Evolutionary conservation across 2,888 invertebrate species (phyloP).

Genomic region (Agonopterix arenella): DNA sequence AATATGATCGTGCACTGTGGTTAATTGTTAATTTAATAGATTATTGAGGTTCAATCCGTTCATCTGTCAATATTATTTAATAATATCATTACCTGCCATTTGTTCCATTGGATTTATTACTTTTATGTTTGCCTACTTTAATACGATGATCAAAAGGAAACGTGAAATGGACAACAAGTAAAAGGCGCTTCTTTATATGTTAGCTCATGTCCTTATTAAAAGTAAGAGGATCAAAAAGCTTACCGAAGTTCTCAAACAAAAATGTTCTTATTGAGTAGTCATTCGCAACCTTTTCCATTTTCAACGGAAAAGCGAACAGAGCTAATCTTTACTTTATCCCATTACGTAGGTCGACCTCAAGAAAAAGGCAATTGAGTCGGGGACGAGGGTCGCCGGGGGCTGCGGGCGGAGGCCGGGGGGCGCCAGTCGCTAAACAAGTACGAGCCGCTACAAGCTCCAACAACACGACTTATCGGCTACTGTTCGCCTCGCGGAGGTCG

Average conservation of each 20-base stretch:
- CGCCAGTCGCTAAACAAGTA: conserved; percentile 50
- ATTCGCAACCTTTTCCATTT: conserved; percentile 46
- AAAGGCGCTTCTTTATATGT: background rate
- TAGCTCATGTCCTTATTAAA: conserved; percentile 1
- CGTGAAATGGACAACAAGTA: background rate
- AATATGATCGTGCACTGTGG: conserved; percentile 26
- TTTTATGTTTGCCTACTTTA: too few relatives aligned
- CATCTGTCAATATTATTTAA: background rate
- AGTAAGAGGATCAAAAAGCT: conserved; percentile 13
- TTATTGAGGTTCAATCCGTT: conserved; percentile 10
- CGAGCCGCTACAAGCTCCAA: conserved; percentile 48
- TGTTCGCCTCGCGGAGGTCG: conserved; percentile 23
- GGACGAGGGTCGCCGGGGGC: conserved; percentile 29
- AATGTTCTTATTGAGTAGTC: conserved; percentile 31
- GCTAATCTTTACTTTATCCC: conserved; percentile 69
- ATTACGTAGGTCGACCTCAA: conserved; percentile 65
- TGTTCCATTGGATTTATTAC: too few relatives aligned
- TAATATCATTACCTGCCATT: too few relatives aligned
- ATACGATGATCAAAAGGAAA: background rate
- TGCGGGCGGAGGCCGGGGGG: conserved; percentile 23
- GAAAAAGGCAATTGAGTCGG: conserved; percentile 67
- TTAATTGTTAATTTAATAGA: conserved; percentile 58
- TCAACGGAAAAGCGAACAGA: conserved; percentile 53
- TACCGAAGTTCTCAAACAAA: conserved; percentile 13
- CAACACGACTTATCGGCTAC: conserved; percentile 54